phyloP scores from a whole-genome alignment of 2,888 invertebrate species.

The Automeris io region DNA sequence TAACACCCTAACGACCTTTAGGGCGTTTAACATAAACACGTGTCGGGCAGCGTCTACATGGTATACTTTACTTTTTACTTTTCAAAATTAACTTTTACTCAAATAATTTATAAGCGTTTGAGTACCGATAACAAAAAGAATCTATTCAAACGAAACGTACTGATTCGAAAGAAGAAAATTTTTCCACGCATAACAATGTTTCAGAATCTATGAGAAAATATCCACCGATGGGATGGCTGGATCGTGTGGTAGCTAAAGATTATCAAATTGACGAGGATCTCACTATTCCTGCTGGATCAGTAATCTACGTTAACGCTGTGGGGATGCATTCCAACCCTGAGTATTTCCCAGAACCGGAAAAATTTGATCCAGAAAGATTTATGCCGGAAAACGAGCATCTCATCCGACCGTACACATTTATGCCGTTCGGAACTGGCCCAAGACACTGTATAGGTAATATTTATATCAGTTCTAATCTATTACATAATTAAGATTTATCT shows the following conservation, averaged over 20 bases:
- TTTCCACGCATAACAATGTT: no score
- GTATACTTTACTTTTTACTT: no score
- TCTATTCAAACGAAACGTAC: no score
- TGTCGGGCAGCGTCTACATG: no score
- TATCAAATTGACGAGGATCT: conserved; percentile 34
- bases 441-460: conserved; percentile 76
- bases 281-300: conserved; percentile 31
- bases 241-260: conserved; percentile 26
- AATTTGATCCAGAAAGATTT: conserved; percentile 74
- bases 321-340: conserved; percentile 52
- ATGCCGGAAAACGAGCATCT: conserved; percentile 68
- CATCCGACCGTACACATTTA: conserved; percentile 34
- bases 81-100: no score
- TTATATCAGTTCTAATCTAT: not conserved
- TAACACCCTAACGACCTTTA: no score
- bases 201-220: conserved; percentile 39
- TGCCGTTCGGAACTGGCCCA: conserved; percentile 76
- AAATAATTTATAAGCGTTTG: no score
- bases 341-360: conserved; percentile 67
- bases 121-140: no score
- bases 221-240: conserved; percentile 39
- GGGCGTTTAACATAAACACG: no score
- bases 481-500: no score
- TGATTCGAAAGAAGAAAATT: no score
- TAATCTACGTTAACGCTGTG: conserved; percentile 30